Conservation (phyloP, 35 echinoderm and acorn worm species). For the Strongylocentrotus purpuratus region DNA sequence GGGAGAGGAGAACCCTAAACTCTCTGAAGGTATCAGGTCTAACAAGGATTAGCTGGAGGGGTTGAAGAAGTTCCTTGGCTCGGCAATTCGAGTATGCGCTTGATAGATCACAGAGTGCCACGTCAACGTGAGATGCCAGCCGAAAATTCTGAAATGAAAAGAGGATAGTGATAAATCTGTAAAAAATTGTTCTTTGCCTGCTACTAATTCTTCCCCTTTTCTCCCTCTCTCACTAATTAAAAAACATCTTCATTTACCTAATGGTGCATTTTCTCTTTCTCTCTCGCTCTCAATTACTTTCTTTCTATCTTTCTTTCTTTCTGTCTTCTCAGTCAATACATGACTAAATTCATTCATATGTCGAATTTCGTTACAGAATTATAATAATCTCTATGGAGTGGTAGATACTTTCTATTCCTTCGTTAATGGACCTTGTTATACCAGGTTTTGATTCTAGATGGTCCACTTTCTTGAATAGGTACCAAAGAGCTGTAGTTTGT, state of each 20-base stretch:
- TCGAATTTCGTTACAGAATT: no score
- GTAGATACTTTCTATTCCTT: no score
- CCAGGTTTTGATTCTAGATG: no score
- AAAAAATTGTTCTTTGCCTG: background rate
- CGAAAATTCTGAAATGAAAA: no score
- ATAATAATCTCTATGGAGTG: no score
- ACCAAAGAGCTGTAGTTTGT: no score
- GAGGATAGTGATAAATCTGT: background rate
- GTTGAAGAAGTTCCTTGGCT: background rate
- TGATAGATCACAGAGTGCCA: background rate
- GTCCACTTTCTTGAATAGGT: no score
- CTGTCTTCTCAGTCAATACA: background rate
- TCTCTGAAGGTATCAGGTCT: background rate
- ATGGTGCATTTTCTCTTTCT: background rate
- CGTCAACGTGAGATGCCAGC: background rate
- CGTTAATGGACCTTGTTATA: no score
- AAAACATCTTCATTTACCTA: no score
- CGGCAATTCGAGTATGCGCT: background rate
- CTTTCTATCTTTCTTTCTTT: background rate
- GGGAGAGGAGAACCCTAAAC: background rate
- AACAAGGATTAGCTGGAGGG: background rate
- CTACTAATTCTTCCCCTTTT: background rate
- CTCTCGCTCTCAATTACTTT: background rate
- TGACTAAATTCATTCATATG: no score
- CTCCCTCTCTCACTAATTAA: background rate